Conservation (phyloP, 30 jellyfish, hydroid and myxozoan species). For the Turritopsis dohrnii region DNA sequence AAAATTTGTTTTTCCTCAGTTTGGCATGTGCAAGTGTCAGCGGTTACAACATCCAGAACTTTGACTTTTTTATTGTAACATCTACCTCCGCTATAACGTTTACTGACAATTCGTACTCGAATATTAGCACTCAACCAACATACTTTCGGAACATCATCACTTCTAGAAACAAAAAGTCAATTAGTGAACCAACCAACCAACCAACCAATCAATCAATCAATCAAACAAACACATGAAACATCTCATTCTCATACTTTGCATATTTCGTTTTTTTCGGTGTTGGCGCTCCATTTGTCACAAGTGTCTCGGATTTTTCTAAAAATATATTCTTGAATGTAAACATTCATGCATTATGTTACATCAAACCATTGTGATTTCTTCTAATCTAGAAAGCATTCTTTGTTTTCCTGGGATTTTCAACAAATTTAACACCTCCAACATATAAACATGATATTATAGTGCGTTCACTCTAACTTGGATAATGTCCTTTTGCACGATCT, state of each 20-base stretch:
- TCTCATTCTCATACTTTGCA: neutral
- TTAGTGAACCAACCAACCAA: neutral
- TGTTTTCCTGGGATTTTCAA: too few relatives aligned
- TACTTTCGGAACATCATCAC: conserved; percentile 5
- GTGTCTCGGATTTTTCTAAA: neutral
- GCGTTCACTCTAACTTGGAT: too few relatives aligned
- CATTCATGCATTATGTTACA: neutral
- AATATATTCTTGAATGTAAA: neutral
- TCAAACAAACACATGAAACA: neutral
- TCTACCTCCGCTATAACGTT: conserved; percentile 49
- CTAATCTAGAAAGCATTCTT: neutral
- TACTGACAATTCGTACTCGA: conserved; percentile 72
- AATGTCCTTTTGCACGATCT: too few relatives aligned
- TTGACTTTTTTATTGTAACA: conserved; percentile 68
- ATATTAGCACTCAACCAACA: conserved; percentile 70
- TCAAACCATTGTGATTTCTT: neutral
- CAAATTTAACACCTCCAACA: too few relatives aligned
- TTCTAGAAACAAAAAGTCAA: neutral
- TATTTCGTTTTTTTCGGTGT: neutral
- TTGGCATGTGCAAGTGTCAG: conserved; percentile 49
- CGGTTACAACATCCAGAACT: conserved; percentile 52
- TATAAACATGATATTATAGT: too few relatives aligned
- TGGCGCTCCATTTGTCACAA: neutral
- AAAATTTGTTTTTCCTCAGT: conserved; percentile 61
- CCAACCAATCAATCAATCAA: neutral